These are phyloP conservation scores for Pammene fasciana DNA, from an alignment of 2,888 invertebrate genomes.

Conservation along the genomic window DNA sequence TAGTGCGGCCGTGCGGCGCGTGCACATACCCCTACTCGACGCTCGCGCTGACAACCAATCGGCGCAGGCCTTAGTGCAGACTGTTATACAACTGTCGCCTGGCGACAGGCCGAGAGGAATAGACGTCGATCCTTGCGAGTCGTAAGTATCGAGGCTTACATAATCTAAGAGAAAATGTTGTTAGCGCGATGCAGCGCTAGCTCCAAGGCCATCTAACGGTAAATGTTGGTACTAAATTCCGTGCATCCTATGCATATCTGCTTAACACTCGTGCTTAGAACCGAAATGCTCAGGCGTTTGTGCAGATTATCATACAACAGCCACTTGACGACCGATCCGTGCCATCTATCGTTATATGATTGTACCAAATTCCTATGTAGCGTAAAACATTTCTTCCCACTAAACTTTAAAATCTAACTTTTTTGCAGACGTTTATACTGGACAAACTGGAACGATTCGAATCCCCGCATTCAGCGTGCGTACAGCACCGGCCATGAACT, in stretches of 20 bases:
- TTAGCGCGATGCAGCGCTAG: background rate
- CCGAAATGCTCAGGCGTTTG: conserved; percentile 41
- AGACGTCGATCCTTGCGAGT: conserved; percentile 91
- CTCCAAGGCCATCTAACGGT: background rate
- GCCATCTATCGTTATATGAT: conserved; percentile 54
- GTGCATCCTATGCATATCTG: background rate
- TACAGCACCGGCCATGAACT: conserved; percentile 86
- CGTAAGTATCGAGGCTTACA: conserved; percentile 41
- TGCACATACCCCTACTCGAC: conserved; percentile 46
- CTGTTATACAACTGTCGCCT: conserved; percentile 85
- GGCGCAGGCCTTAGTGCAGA: conserved; percentile 61
- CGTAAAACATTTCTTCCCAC: too few species aligned
- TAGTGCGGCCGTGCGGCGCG: conserved; percentile 80
- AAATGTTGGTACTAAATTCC: background rate
- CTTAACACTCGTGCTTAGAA: conserved; percentile 44
- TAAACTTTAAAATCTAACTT: too few species aligned
- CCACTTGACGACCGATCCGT: conserved; percentile 88
- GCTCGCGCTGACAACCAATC: conserved; percentile 43
- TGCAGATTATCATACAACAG: conserved; percentile 85
- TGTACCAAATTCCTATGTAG: too few species aligned
- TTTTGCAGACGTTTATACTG: conserved; percentile 87
- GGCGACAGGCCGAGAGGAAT: conserved; percentile 93
- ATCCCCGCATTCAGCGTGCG: conserved; percentile 91
- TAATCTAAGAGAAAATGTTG: background rate
- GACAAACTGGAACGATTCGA: conserved; percentile 94